Percentiles rank a stretch among this genome's conserved stretches.
These are phyloP conservation scores for Drosophila jambulina DNA, from an alignment of 1,140 invertebrate species.

Conservation along the genomic window DNA sequence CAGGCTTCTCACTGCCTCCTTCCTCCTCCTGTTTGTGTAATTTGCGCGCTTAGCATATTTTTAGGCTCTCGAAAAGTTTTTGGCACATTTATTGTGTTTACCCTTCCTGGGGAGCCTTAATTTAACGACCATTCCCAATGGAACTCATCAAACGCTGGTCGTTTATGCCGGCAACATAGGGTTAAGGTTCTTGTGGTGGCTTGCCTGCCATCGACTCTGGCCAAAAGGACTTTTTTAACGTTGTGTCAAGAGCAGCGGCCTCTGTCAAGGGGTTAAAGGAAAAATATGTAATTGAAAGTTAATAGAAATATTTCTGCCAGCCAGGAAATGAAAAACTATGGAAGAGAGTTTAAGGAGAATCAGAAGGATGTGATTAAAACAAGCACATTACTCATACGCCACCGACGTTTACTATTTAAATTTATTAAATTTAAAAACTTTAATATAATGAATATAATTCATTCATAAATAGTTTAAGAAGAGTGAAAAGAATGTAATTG, in stretches of 20 bases:
- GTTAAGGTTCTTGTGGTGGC: slow-evolving; percentile 24
- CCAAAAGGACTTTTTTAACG: slow-evolving; percentile 1
- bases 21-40: slow-evolving; percentile 34
- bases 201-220: not conserved
- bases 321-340: not conserved
- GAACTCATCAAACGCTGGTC: slow-evolving; percentile 57
- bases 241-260: slow-evolving; percentile 5
- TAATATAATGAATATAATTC: too few relatives aligned
- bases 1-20: slow-evolving; percentile 21
- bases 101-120: slow-evolving; percentile 5
- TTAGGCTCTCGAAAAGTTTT: slow-evolving; percentile 43
- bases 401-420: too few relatives aligned
- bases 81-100: slow-evolving; percentile 56
- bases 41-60: slow-evolving; percentile 73
- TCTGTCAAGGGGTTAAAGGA: not conserved
- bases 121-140: slow-evolving; percentile 46
- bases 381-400: too few relatives aligned
- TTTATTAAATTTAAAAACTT: too few relatives aligned
- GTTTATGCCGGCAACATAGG: slow-evolving; percentile 47
- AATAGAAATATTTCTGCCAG: not conserved
- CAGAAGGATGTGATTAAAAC: not conserved
- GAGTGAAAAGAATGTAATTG: accelerated
- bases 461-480: not conserved
- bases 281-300: not conserved
- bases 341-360: not conserved